Conservation (phyloP, 2,113 vertebrate genomes). For the Fulmarus glacialis region DNA sequence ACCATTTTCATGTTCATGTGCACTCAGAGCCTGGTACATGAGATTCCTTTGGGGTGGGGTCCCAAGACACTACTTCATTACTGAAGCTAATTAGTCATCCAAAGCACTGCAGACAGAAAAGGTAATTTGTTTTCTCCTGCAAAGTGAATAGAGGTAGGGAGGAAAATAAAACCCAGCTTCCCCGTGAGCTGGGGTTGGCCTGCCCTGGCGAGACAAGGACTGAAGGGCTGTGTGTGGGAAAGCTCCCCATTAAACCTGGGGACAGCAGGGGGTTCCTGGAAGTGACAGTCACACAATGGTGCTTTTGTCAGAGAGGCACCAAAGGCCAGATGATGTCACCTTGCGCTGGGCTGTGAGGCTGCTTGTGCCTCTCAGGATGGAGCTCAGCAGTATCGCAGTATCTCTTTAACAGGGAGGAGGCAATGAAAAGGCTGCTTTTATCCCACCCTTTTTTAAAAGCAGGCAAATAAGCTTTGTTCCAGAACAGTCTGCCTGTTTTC, state of each 20-base stretch:
- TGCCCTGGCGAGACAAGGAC: background rate
- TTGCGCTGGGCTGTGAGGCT: background rate
- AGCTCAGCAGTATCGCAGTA: background rate
- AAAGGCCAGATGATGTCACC: constrained; percentile 68
- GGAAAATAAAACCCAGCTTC: background rate
- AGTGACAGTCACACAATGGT: constrained; percentile 50
- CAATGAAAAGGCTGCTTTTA: constrained; percentile 32
- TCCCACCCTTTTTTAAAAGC: background rate
- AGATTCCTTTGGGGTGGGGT: background rate
- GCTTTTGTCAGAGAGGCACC: constrained; percentile 48
- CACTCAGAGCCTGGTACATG: background rate
- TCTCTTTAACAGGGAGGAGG: background rate
- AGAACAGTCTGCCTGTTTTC: background rate
- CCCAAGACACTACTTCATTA: constrained; percentile 40
- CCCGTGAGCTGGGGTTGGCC: background rate
- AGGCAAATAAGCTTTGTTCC: background rate
- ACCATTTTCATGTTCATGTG: background rate
- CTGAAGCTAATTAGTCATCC: constrained; percentile 43
- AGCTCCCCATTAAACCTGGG: constrained; percentile 63
- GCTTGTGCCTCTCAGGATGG: background rate
- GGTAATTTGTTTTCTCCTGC: constrained; percentile 40
- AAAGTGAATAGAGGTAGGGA: constrained; percentile 14
- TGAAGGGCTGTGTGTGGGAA: constrained; percentile 49
- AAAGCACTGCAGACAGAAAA: background rate
- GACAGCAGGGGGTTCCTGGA: constrained; percentile 48